These are phyloP conservation scores for Pseudopleuronectes americanus DNA, from an alignment of 2,797 vertebrate genomes.

Conservation along the genomic window DNA sequence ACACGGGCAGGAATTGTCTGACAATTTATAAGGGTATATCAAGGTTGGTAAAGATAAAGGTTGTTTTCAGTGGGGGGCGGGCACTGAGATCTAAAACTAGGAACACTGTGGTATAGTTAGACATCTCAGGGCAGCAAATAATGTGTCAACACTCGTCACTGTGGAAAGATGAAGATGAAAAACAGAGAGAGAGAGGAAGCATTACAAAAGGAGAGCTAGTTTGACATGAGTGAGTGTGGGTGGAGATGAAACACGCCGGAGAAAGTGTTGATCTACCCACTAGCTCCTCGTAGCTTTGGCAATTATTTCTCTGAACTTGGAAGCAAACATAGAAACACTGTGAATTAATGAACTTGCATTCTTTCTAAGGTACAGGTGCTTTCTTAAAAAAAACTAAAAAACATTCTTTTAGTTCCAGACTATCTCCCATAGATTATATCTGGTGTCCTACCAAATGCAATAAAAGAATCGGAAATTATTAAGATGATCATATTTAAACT, in stretches of 20 bases:
- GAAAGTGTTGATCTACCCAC: background rate
- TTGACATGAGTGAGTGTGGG: background rate
- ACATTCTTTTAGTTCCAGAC: too few relatives aligned
- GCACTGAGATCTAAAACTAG: slow-evolving; percentile 12
- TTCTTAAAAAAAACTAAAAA: too few relatives aligned
- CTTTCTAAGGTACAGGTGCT: too few relatives aligned
- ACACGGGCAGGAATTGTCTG: slow-evolving; percentile 15
- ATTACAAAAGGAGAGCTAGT: background rate
- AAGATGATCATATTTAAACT: too few relatives aligned
- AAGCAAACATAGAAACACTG: too few relatives aligned
- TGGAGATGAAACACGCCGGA: background rate
- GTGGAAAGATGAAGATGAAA: background rate
- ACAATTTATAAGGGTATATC: slow-evolving; percentile 5
- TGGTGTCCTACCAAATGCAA: too few relatives aligned
- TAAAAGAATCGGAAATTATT: too few relatives aligned
- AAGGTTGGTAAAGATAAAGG: slow-evolving; percentile 31
- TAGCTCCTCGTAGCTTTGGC: too few relatives aligned
- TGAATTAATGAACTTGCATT: too few relatives aligned
- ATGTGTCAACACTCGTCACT: background rate
- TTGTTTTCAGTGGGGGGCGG: slow-evolving; percentile 21
- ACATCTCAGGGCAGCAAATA: background rate
- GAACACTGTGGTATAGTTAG: background rate
- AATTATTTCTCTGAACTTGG: too few relatives aligned
- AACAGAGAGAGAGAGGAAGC: background rate
- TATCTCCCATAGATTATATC: too few relatives aligned